Evolutionary conservation across 2,113 vertebrate genomes (phyloP), one percentile per base, ranked within the genome.

Genomic region (Alouatta palliata): DNA sequence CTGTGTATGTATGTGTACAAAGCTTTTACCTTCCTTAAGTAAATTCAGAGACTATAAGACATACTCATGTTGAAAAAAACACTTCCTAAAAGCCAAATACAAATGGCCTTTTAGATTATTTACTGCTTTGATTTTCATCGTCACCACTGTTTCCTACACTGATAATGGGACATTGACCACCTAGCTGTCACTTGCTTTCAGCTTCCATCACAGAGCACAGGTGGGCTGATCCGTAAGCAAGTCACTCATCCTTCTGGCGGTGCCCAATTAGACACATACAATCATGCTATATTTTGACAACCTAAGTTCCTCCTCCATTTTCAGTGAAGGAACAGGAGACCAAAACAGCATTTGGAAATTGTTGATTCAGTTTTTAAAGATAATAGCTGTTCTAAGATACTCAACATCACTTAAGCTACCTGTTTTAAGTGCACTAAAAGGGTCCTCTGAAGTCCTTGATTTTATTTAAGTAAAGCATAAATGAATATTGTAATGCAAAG

Each of bases 401-500:
- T 88, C 80, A 87, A 79, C 25, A 82, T 49, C 93, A 96, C 89
- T 97, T 61, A 97, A 37, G 89, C 56, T 52, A 52, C 47, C 54
- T 35, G n/a, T 79, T 94, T 87, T 58, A 17, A 90, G 83, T 40
- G 64, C 71, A 92, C 95, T 96, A 66, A 97, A 90, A 98, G 89
- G 90, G 54, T 80, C 76, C 70, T 90, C 83, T 58, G 35, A 89
- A 97, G 89, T 35, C 52, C 70, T 54, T 11, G 37, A 32, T 77
- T 94, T 95, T 93, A 97, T 91, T 94, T 91, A 76, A 94, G 82
- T 70, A 79, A 91, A 80, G 93, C 64, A 86, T 81, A 94, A 93
- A 93, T 73, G 86, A 96, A 82, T 23, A 40, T 25, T 43, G 54
- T 27, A 87, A 96, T 93, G 82, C 89, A 87, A 35, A n/a, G 37